Evolutionary conservation across 2,797 vertebrate species (phyloP).

Genomic region (Falco cherrug): DNA sequence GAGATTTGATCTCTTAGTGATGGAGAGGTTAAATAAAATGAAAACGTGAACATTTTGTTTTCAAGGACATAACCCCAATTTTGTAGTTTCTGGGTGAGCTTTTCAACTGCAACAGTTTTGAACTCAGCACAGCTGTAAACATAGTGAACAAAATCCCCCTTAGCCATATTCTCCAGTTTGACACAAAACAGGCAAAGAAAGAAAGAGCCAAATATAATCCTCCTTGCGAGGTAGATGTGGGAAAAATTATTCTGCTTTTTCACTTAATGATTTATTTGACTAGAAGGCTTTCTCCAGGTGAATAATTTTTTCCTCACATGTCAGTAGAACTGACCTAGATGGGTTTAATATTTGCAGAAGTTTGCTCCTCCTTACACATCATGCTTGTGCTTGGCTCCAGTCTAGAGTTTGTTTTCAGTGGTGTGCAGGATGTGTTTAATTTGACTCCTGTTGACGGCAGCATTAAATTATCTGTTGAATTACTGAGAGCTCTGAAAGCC

Average conservation of each 20-base stretch:
- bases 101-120: neutral
- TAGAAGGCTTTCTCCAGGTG: neutral
- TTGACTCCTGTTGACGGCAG: neutral
- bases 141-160: neutral
- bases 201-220: neutral
- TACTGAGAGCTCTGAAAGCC: neutral
- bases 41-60: neutral
- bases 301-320: neutral
- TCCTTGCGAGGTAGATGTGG: neutral
- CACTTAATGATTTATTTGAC: neutral
- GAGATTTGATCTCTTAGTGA: neutral
- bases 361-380: neutral
- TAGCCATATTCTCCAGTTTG: neutral
- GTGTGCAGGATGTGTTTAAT: neutral
- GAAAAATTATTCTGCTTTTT: neutral
- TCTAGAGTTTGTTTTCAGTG: neutral
- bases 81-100: neutral
- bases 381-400: neutral
- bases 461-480: neutral
- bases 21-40: neutral
- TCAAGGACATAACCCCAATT: neutral
- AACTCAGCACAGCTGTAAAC: neutral
- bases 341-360: neutral
- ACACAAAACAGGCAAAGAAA: neutral
- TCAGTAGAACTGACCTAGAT: neutral